Conservation (phyloP, 2,888 invertebrate genomes). For the Pandemis corylana region DNA sequence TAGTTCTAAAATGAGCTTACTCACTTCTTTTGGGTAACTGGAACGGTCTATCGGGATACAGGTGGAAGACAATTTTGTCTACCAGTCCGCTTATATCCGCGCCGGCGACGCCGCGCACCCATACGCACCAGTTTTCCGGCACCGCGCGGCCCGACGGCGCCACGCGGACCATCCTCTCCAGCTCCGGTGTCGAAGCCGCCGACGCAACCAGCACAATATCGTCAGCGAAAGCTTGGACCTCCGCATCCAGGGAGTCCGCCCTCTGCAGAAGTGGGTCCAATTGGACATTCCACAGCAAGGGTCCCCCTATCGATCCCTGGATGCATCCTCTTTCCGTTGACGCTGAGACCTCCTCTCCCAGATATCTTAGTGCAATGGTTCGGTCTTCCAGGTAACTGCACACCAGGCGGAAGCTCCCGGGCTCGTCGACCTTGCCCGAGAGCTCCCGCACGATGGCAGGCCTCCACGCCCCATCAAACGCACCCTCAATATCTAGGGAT, state of each 20-base stretch:
- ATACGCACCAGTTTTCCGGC: constrained; percentile 78
- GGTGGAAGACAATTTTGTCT: constrained; percentile 78
- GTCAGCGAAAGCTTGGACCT: too few species aligned
- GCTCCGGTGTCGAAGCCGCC: background rate
- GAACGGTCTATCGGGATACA: constrained; percentile 75
- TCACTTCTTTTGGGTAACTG: constrained; percentile 79
- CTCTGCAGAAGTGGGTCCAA: too few species aligned
- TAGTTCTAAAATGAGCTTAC: background rate
- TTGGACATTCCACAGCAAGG: too few species aligned
- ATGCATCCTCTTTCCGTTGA: background rate
- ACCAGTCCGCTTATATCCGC: constrained; percentile 77
- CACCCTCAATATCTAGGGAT: background rate
- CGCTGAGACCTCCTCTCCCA: background rate
- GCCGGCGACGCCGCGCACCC: constrained; percentile 76
- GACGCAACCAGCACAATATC: background rate
- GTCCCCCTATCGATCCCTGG: too few species aligned
- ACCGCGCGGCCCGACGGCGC: constrained; percentile 67
- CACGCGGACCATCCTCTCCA: background rate
- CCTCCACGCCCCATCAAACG: constrained; percentile 2
- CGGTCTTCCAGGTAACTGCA: background rate
- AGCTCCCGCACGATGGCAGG: background rate
- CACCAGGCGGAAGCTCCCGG: background rate
- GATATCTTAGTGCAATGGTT: background rate
- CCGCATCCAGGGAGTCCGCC: too few species aligned
- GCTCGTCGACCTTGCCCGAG: accelerated